Evolutionary conservation across 2,888 invertebrate species (phyloP).

Genomic region (Pristionchus maxplancki): DNA sequence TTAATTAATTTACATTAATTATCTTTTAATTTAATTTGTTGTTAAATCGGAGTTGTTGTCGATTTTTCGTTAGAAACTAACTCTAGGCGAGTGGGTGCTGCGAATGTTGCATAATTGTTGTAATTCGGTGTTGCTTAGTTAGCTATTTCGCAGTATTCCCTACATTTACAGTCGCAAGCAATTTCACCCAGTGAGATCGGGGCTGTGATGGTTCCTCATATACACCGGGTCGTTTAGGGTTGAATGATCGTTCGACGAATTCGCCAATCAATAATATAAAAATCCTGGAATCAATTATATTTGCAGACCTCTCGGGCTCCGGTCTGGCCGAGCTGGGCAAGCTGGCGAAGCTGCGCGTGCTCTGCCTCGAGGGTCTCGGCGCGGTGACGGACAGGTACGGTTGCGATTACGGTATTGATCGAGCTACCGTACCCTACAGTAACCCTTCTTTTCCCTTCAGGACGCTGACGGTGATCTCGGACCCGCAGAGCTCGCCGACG

Average conservation of each 20-base stretch:
- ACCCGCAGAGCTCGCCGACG: constrained; percentile 48
- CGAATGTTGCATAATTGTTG: too few relatives aligned
- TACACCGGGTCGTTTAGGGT: too few relatives aligned
- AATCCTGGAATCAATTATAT: background rate
- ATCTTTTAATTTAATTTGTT: background rate
- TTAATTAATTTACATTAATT: background rate
- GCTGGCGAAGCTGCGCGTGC: constrained; percentile 54
- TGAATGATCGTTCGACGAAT: too few relatives aligned
- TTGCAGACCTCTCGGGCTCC: constrained; percentile 54
- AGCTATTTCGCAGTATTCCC: too few relatives aligned
- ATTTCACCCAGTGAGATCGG: too few relatives aligned
- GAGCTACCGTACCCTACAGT: background rate
- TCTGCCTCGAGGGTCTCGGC: constrained; percentile 64
- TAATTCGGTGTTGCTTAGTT: too few relatives aligned
- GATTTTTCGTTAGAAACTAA: background rate
- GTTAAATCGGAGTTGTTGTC: background rate
- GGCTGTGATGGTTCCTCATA: too few relatives aligned
- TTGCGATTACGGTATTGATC: background rate
- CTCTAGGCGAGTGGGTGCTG: too few relatives aligned
- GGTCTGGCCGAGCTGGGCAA: constrained; percentile 56
- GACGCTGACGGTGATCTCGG: constrained; percentile 52
- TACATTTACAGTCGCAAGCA: too few relatives aligned
- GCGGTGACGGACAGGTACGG: constrained; percentile 54
- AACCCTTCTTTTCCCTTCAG: background rate
- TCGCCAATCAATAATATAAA: too few relatives aligned